Conservation (phyloP, 2,113 vertebrate species). For the Prunella fulvescens region DNA sequence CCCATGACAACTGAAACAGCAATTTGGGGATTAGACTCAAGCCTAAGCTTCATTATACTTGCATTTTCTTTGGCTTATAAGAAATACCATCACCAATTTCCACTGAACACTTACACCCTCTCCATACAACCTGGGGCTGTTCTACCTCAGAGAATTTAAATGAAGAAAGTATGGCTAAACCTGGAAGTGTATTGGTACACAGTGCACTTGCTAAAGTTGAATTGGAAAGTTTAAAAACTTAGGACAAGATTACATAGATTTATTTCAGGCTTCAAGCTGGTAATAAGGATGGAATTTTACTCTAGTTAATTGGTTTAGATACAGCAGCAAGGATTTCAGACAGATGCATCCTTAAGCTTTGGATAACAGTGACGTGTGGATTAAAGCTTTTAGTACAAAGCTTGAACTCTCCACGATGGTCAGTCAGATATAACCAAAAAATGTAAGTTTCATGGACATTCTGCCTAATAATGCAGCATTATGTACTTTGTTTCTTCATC, state of each 20-base stretch:
- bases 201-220: neutral
- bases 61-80: neutral
- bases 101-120: neutral
- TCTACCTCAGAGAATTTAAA: neutral
- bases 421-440: neutral
- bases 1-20: neutral
- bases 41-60: neutral
- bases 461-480: neutral
- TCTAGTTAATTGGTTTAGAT: conserved; percentile 65
- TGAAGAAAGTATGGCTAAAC: neutral
- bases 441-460: neutral
- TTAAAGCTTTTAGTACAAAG: neutral
- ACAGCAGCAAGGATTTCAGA: conserved; percentile 38
- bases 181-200: neutral
- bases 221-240: conserved; percentile 9
- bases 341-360: conserved; percentile 32
- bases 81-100: neutral
- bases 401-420: neutral
- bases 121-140: neutral
- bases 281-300: conserved; percentile 51
- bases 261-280: conserved; percentile 5
- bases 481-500: neutral
- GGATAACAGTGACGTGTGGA: neutral
- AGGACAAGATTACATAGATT: conserved; percentile 6
- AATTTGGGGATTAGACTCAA: neutral